Evolutionary conservation across 2,113 vertebrate genomes (phyloP), one percentile per base, ranked within the genome.

Genomic region (Pagrus major): DNA sequence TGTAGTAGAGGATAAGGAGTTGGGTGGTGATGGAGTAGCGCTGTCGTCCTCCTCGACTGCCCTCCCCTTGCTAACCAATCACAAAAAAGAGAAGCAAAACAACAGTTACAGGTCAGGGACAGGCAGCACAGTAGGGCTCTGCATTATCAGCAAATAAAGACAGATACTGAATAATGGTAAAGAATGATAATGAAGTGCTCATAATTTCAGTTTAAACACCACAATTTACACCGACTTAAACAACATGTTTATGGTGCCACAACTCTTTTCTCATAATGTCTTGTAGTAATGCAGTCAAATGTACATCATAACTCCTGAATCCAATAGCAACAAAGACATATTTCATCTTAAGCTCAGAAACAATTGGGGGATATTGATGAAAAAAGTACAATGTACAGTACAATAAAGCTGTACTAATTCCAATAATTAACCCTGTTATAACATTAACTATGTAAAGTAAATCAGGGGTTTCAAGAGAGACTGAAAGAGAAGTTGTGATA

Each of bases 1-100:
- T 96, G 0, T 99, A 99, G 88, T 99, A 99, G 54, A 99, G 96
- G 88, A 99, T 96, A 7, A 99, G 94, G 54, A 99, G 95, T 2
- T 97, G 98, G 1, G 97, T 96, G 39, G 98, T 99, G 94, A 99
- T 99, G 77, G 96, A 97, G 87, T 96, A 97, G 42, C 89, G 94
- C 8, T 94, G 96, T 3, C 86, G 86, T 44, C 85, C 91, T 29
- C 95, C 91, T 37, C 96, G 95, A 56, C 88, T 25, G 0, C 72
- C 92, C 54, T 98, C 97, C 23, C 94, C 96, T 93, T 98, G 92
- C n/a, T 90, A 14, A 81, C 0, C 70, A 89, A 88, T 1, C 60
- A 0, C 52, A 11, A 78, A 10, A 71, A 6, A 86, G 20, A 70
- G 23, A 80, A 47, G 39, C 61, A 63, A 60, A 66, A 42, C 9